These are phyloP conservation scores for Mesitornis unicolor DNA, from an alignment of 2,113 vertebrate species.

Conservation along the genomic window DNA sequence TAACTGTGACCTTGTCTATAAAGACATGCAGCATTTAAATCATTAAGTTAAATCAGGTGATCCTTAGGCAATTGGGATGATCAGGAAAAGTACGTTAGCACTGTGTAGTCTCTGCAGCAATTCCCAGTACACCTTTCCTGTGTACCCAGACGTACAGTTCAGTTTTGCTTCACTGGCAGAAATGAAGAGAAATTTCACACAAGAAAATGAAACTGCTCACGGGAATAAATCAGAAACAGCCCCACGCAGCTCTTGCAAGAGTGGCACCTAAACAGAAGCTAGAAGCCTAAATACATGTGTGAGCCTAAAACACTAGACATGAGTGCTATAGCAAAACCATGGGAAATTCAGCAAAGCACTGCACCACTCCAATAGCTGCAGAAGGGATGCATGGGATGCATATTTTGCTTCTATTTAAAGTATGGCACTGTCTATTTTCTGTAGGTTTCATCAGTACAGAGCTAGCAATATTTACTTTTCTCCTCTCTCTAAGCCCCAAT, in stretches of 20 bases:
- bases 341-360: neutral
- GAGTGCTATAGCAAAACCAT: neutral
- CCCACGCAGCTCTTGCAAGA: neutral
- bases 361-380: neutral
- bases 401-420: neutral
- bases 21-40: neutral
- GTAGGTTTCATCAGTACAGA: neutral
- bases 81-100: neutral
- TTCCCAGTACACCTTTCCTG: neutral
- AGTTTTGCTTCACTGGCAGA: neutral
- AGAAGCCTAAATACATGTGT: neutral
- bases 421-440: neutral
- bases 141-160: neutral
- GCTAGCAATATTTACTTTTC: neutral
- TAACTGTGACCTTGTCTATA: conserved; percentile 40
- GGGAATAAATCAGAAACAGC: neutral
- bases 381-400: neutral
- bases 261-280: neutral
- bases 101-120: neutral
- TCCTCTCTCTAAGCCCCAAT: neutral
- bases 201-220: neutral
- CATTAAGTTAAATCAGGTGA: conserved; percentile 1
- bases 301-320: neutral
- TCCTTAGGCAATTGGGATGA: neutral
- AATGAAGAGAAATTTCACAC: neutral